Conservation (phyloP, 2,113 vertebrate species). For the Propithecus coquereli region DNA sequence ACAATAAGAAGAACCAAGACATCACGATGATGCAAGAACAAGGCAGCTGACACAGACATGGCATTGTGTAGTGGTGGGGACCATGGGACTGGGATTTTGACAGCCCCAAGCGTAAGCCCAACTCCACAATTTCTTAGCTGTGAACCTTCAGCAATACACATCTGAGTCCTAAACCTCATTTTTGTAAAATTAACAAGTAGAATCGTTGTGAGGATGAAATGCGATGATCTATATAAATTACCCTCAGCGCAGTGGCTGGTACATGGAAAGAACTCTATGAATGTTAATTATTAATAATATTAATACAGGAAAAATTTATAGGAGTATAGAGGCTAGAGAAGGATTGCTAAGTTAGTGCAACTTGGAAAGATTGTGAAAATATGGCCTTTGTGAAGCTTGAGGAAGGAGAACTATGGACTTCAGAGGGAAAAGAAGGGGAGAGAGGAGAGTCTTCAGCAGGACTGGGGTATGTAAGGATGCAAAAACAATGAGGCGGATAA, state of each 20-base stretch:
- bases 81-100: neutral
- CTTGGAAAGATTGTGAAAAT: neutral
- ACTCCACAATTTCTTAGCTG: neutral
- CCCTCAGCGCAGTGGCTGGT: neutral
- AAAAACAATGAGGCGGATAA: neutral
- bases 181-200: neutral
- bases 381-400: neutral
- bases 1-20: neutral
- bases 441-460: neutral
- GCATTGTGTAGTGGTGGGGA: neutral
- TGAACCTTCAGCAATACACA: neutral
- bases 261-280: neutral
- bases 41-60: neutral
- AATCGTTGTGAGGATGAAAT: neutral
- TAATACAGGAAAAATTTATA: neutral
- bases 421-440: neutral
- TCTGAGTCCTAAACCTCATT: neutral
- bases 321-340: neutral
- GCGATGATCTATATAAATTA: neutral
- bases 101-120: neutral
- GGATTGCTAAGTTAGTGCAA: neutral
- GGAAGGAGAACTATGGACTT: neutral
- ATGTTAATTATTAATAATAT: neutral
- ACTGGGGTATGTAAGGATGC: neutral
- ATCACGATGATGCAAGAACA: neutral